Base-by-base conservation (phyloP, 2,888 invertebrate species). In the Polietes domitor region DNA sequence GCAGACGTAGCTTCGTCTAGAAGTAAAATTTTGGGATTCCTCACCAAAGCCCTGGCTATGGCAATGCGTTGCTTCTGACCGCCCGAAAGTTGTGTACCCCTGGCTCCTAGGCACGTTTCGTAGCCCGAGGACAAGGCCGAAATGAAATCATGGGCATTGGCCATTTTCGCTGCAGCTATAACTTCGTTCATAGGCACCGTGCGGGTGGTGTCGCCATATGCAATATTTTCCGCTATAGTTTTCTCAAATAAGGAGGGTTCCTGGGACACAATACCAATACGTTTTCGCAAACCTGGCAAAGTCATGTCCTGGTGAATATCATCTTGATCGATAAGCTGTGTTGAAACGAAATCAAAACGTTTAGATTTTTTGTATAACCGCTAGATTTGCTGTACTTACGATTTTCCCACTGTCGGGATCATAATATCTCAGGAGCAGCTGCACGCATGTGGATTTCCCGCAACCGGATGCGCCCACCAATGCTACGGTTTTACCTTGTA, bases 51-150 rank as follows among this genome's bases (percentile, higher is more conserved):
- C 68, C 97, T 93, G 0, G 97, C 97, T 85, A 97, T 96, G 10
- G 96, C 96, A 55, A 98, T 96, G 76, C 97, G 93, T 90, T 97
- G 97, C 90, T 97, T 97, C 92, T 98, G 97, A 0, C 97, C 97
- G 12, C 97, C 97, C 0, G 95, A 96, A 43, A 97, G 91, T 86
- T 96, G 96, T 0, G 96, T 95, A 1, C 97, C 96, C 87, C 96
- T 94, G 17, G 95, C 94, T 41, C 96, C 96, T 83, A 96, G 93
- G 19, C 94, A 94, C 0, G 96, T 96, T 15, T 96, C 94, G 89
- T 96, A 96, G 19, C 95, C 96, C 94, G 95, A 90, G 7, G 97
- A 97, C 84, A 97, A 90, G 1, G 95, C 94, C 12, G 94, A 92
- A 72, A 97, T 95, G 88, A 97, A 97, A 7, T 93, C 92, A 88